Conservation (phyloP, 2,888 invertebrate genomes). For the Metacarcinus magister region DNA sequence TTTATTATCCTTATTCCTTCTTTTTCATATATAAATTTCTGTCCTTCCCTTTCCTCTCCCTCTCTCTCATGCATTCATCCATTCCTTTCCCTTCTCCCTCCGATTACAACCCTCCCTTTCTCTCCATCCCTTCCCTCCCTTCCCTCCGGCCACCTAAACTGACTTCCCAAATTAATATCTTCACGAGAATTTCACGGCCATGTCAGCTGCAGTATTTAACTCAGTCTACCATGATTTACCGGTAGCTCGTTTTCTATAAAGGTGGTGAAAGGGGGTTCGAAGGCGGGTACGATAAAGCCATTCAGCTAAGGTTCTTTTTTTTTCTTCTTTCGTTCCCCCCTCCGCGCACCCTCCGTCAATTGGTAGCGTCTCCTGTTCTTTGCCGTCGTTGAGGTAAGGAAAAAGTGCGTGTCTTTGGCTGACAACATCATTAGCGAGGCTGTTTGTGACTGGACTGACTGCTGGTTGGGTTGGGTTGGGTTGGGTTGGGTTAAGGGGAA, state of each 20-base stretch:
- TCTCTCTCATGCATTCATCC: not conserved
- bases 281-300: not conserved
- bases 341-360: not conserved
- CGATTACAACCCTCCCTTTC: not conserved
- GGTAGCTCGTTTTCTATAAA: not conserved
- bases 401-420: not conserved
- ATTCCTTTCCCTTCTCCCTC: not conserved
- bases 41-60: not conserved
- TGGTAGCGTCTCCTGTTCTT: not conserved
- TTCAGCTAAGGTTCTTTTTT: not conserved
- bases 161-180: constrained; percentile 53
- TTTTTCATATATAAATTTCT: not conserved
- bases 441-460: not conserved
- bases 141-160: not conserved
- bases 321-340: not conserved
- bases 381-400: not conserved
- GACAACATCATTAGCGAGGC: not conserved
- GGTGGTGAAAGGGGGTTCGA: not conserved
- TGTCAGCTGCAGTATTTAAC: constrained; percentile 44
- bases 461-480: too few species aligned
- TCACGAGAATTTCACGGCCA: constrained; percentile 54
- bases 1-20: not conserved
- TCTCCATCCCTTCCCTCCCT: not conserved
- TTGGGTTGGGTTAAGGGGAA: too few species aligned
- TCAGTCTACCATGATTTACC: not conserved